These are phyloP conservation scores for Cirrhinus mrigala DNA, from an alignment of 2,797 vertebrate genomes.

Conservation along the genomic window DNA sequence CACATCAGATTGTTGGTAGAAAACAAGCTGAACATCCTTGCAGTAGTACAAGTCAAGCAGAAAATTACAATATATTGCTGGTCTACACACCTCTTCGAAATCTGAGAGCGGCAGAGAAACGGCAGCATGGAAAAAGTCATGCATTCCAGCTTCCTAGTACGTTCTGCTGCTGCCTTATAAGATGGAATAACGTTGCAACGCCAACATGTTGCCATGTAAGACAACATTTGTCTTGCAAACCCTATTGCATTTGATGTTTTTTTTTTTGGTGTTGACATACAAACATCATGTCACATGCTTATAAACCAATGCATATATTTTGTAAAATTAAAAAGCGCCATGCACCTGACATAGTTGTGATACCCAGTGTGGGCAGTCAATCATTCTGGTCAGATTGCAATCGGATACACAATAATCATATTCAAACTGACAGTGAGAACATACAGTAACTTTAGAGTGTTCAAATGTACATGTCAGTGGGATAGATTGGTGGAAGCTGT, in stretches of 20 bases:
- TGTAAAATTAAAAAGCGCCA: too few species aligned
- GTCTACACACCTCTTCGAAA: not conserved
- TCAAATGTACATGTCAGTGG: too few species aligned
- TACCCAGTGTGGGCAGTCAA: not conserved
- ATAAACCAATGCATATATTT: not conserved
- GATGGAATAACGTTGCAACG: not conserved
- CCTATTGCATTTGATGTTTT: not conserved
- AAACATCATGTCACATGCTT: not conserved
- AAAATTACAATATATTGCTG: not conserved
- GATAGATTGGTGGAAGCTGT: too few species aligned
- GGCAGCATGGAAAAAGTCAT: not conserved
- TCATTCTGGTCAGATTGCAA: not conserved
- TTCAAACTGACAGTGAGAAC: not conserved
- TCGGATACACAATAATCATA: not conserved
- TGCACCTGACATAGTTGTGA: not conserved
- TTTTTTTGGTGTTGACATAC: not conserved
- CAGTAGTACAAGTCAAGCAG: too few species aligned
- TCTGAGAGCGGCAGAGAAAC: not conserved
- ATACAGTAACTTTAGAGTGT: not conserved
- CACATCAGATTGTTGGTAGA: not conserved
- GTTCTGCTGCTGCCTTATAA: not conserved
- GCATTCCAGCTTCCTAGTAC: not conserved
- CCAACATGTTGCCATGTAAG: not conserved
- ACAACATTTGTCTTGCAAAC: not conserved
- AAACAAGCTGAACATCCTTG: not conserved